Base-by-base conservation (phyloP, 2,113 vertebrate genomes). In the Poeciliopsis prolifica region DNA sequence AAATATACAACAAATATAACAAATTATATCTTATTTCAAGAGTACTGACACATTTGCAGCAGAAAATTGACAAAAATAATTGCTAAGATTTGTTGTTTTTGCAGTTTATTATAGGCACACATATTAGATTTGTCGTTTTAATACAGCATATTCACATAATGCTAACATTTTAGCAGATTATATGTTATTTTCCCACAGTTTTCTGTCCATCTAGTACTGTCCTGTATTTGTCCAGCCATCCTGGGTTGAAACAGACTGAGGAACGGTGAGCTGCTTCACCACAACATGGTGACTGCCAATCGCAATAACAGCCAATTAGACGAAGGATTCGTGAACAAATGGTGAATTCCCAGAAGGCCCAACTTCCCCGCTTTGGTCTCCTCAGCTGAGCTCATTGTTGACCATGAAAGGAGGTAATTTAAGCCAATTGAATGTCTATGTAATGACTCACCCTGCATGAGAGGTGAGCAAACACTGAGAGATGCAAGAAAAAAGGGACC, bases 391-490 rank as follows among this genome's bases (percentile, higher is more conserved):
- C 92, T 93, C 91, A 92, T 89, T 93, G 91, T 93, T 95, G 90
- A 95, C 92, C 91, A 94, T 93, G 93, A 94, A 95, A 95, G 92
- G 93, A 94, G 92, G 89, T 90, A 85, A 92, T 92, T 94, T 91
- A 91, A 94, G 88, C 86, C 89, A 92, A 92, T 73, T 81, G 86
- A 92, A 93, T 92, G 84, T 91, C 90, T 93, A 85, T 73, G 90
- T 82, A 89, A 74, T 92, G 92, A 94, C 86, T 94, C 92, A 94
- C 82, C 33, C 79, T 81, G 73, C 82, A 92, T 88, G 87, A 87
- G 90, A 89, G 71, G 81, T 91, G 86, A 76, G 84, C 86, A 91
- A 91, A 92, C 87, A 92, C 77, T 75, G 81, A 79, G 79, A 80
- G 72, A 86, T 87, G 79, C 65, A 51, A 85, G 78, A 84, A 83